A percentile compares a stretch with the other conserved stretches of the same genome.
Evolutionary conservation across 2,888 invertebrate species (phyloP).

Genomic region (Bombylius major): DNA sequence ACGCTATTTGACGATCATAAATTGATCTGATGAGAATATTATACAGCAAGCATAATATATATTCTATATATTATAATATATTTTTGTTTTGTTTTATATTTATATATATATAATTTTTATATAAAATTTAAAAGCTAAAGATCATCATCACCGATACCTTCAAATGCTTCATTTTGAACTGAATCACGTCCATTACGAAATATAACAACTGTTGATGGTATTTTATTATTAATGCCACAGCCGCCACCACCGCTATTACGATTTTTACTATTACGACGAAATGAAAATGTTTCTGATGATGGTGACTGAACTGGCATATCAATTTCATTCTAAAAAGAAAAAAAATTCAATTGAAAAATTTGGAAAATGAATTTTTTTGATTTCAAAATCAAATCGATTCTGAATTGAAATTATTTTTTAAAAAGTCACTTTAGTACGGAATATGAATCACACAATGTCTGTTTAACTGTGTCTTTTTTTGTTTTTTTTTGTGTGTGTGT

Average conservation of each 20-base stretch:
- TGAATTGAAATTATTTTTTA: no score
- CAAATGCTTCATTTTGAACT: conserved; percentile 85
- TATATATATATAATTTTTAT: no score
- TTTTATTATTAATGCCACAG: conserved; percentile 28
- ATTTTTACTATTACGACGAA: conserved; percentile 44
- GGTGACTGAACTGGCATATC: conserved; percentile 32
- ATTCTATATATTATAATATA: no score
- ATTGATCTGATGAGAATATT: no score
- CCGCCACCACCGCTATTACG: conserved; percentile 36
- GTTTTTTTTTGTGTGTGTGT: not conserved
- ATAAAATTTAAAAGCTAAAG: conserved; percentile 37
- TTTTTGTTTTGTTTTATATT: no score
- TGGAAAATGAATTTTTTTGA: no score
- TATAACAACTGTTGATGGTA: conserved; percentile 54
- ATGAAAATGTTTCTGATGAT: conserved; percentile 51
- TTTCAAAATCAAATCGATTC: no score
- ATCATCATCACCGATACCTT: conserved; percentile 92
- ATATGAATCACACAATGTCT: no score
- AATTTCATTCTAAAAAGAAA: conserved; percentile 43
- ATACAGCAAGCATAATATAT: no score
- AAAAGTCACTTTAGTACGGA: no score
- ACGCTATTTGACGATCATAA: no score
- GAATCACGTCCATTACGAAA: conserved; percentile 58
- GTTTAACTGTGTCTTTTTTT: no score
- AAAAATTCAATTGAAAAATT: not conserved